phyloP scores from a whole-genome alignment of 2,888 invertebrate species.

The Octonoba sinensis region DNA sequence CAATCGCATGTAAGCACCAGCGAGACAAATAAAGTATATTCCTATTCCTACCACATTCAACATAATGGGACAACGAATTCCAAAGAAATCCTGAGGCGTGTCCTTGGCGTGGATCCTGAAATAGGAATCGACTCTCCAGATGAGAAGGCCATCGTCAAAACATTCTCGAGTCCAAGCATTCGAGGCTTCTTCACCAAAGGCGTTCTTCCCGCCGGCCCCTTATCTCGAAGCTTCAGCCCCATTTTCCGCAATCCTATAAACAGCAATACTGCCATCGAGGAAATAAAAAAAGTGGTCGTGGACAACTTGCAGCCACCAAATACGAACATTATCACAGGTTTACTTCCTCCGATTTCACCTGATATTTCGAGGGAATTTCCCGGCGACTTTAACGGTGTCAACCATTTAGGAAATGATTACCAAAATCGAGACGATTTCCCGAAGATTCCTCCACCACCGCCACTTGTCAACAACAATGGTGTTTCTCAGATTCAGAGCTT shows the following conservation, averaged over 20 bases:
- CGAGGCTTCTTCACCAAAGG: conserved; percentile 58
- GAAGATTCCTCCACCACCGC: conserved; percentile 41
- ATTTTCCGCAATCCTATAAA: conserved; percentile 8
- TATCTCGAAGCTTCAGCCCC: conserved; percentile 9
- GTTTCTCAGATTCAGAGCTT: conserved; percentile 33
- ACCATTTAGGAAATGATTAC: conserved; percentile 33
- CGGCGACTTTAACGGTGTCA: conserved; percentile 31
- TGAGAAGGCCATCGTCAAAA: conserved; percentile 43
- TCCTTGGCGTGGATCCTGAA: conserved; percentile 43
- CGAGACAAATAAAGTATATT: conserved; percentile 49
- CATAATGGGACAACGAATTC: conserved; percentile 60
- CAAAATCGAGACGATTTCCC: conserved; percentile 50
- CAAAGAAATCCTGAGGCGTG: conserved; percentile 39
- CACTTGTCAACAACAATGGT: conserved; percentile 22
- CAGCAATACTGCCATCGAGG: conserved; percentile 25
- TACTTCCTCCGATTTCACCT: conserved; percentile 50
- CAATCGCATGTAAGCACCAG: conserved; percentile 53
- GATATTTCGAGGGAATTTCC: conserved; percentile 41
- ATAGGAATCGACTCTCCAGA: conserved; percentile 23
- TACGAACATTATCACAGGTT: conserved; percentile 28
- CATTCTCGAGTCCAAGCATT: conserved; percentile 48
- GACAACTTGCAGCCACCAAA: conserved; percentile 35
- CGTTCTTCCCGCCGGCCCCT: conserved; percentile 36
- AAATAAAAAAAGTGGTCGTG: conserved; percentile 37
- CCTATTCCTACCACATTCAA: conserved; percentile 56